These are phyloP conservation scores for Cirrhinus molitorella DNA, from an alignment of 2,797 vertebrate species.

Conservation along the genomic window DNA sequence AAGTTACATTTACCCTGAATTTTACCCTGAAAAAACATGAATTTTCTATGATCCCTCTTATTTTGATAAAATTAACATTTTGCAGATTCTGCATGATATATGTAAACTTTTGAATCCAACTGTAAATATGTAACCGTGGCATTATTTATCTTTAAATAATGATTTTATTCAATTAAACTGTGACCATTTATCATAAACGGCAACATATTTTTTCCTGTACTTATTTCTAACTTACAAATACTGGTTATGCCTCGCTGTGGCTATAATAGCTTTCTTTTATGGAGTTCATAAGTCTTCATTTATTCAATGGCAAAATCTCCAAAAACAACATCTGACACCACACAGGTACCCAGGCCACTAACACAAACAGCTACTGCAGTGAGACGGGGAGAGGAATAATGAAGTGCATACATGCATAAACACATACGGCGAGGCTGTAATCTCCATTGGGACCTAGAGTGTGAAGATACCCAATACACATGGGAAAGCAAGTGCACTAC, in stretches of 20 bases:
- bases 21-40: no score
- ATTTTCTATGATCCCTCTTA: no score
- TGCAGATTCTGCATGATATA: no score
- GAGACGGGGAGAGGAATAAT: conserved; percentile 17
- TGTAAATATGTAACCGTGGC: no score
- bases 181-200: no score
- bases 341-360: conserved; percentile 18
- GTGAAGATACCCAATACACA: conserved; percentile 29
- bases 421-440: not conserved
- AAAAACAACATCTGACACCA: conserved; percentile 7
- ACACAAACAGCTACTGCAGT: conserved; percentile 24
- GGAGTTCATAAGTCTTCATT: not conserved
- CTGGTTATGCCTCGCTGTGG: not conserved
- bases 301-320: not conserved
- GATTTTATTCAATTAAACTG: no score
- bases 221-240: not conserved
- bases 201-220: not conserved
- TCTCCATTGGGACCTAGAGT: conserved; percentile 8
- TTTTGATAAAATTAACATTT: no score
- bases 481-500: conserved; percentile 10
- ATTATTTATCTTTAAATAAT: not conserved
- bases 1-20: no score
- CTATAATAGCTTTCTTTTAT: not conserved
- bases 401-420: conserved; percentile 23
- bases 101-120: no score